phyloP scores from a whole-genome alignment of 2,113 vertebrate genomes.

The Poicephalus meyeri region DNA sequence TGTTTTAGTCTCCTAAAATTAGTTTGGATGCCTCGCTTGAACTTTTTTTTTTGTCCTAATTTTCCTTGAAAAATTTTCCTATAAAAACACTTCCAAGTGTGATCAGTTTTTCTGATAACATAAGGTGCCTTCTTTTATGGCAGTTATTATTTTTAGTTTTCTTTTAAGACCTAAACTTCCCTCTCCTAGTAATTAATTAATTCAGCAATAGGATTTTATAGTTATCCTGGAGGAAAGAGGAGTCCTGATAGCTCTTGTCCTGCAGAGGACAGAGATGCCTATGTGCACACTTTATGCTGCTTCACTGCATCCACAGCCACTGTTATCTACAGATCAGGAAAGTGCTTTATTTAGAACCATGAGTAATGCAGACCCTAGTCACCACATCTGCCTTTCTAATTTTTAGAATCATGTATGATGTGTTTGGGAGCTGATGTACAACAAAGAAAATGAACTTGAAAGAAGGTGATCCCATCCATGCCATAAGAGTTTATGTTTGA shows the following conservation, averaged over 20 bases:
- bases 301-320: background rate
- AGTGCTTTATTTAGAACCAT: background rate
- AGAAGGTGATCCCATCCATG: background rate
- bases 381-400: background rate
- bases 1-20: background rate
- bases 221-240: background rate
- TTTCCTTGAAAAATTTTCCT: background rate
- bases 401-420: background rate
- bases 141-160: background rate
- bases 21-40: background rate
- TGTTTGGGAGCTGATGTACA: background rate
- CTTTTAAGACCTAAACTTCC: background rate
- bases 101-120: background rate
- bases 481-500: background rate
- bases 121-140: background rate
- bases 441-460: background rate
- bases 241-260: background rate
- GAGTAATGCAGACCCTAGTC: background rate
- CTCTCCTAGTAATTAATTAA: background rate
- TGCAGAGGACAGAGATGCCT: background rate
- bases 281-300: background rate
- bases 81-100: background rate
- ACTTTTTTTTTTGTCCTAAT: background rate
- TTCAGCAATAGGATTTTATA: background rate
- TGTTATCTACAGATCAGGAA: background rate